phyloP scores from a whole-genome alignment of 2,888 invertebrate genomes.

The Meteorus cinctellus region DNA sequence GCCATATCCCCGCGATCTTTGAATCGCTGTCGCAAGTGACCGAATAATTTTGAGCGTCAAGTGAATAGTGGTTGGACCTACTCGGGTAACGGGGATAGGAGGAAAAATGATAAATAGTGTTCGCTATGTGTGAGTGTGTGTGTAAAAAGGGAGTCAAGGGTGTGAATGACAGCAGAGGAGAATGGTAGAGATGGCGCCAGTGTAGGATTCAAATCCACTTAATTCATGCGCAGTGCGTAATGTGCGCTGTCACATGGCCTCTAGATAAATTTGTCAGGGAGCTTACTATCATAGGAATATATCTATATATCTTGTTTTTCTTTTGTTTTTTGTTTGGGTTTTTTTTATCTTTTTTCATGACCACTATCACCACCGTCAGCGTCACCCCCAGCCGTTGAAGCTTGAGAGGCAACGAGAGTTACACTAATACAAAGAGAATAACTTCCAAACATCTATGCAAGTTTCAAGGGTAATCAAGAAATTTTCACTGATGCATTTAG shows the following conservation, averaged over 20 bases:
- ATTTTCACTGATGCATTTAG: too few species aligned
- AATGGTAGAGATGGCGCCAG: conserved; percentile 47
- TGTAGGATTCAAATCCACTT: conserved; percentile 43
- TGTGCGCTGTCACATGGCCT: conserved; percentile 49
- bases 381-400: neutral
- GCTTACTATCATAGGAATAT: neutral
- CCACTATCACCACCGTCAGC: neutral
- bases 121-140: neutral
- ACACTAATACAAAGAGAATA: neutral
- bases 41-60: neutral
- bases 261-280: conserved; percentile 18
- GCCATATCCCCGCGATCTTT: neutral
- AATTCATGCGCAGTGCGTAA: conserved; percentile 40
- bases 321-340: too few species aligned
- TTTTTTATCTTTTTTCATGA: too few species aligned
- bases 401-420: neutral
- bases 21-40: neutral
- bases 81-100: conserved; percentile 1
- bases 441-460: neutral
- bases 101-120: neutral
- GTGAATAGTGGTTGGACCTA: conserved; percentile 13
- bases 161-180: neutral
- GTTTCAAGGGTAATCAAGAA: neutral
- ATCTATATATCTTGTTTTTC: too few species aligned
- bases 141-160: neutral